phyloP scores from a whole-genome alignment of 2,888 invertebrate species.

The Phorcus lineatus region DNA sequence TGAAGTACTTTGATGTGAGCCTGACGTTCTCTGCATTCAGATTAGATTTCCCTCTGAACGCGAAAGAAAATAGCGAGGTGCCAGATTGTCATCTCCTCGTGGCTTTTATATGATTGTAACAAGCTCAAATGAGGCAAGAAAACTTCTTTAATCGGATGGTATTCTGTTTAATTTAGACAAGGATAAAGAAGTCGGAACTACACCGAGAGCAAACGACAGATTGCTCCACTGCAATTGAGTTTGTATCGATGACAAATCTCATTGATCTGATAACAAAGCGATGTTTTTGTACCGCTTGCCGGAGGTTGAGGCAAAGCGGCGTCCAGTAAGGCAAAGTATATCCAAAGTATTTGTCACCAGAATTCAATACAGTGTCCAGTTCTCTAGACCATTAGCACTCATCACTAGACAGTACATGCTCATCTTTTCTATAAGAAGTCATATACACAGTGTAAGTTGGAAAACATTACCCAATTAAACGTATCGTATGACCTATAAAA shows the following conservation, averaged over 20 bases:
- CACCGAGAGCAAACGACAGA: conserved; percentile 11
- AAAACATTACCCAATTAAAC: too few relatives aligned
- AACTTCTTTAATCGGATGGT: conserved; percentile 21
- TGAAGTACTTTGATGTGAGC: conserved; percentile 18
- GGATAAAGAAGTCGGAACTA: conserved; percentile 16
- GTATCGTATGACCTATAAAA: too few relatives aligned
- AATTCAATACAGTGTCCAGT: too few relatives aligned
- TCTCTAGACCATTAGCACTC: too few relatives aligned
- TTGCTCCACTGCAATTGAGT: conserved; percentile 4
- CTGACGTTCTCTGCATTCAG: not conserved
- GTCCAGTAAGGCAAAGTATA: too few relatives aligned
- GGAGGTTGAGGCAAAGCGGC: too few relatives aligned
- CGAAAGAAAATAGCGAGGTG: not conserved
- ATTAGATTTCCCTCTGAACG: conserved; percentile 10
- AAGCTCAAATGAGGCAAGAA: conserved; percentile 22
- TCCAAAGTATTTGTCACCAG: too few relatives aligned
- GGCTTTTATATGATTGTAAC: conserved; percentile 15
- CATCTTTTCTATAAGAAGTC: too few relatives aligned
- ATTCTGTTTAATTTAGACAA: not conserved
- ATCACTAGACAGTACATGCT: too few relatives aligned
- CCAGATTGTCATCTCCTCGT: not conserved
- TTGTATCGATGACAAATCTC: not conserved
- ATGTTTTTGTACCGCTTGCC: too few relatives aligned
- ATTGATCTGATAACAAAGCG: not conserved
- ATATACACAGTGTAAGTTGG: too few relatives aligned